Conservation (phyloP, 2,797 vertebrate species). For the Macrochelys suwanniensis region DNA sequence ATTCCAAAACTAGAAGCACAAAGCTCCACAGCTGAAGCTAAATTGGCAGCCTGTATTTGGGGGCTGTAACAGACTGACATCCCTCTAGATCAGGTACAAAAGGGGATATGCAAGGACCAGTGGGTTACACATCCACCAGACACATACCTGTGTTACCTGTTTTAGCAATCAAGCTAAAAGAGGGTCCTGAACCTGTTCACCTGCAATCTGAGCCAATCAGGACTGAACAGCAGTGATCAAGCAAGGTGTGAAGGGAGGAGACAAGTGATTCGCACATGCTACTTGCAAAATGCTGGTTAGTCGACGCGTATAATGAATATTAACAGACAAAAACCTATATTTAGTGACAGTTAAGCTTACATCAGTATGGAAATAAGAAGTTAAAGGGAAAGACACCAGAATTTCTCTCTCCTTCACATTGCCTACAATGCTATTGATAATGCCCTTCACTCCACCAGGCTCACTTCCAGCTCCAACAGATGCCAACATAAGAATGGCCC, state of each 20-base stretch:
- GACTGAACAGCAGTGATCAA: background rate
- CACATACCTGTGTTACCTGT: background rate
- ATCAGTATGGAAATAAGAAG: background rate
- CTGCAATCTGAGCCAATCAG: background rate
- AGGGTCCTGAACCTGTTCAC: background rate
- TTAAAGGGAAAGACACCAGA: background rate
- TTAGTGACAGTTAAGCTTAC: background rate
- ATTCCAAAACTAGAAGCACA: rapidly evolving
- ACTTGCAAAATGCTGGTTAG: background rate
- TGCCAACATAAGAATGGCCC: background rate
- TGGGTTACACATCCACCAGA: background rate
- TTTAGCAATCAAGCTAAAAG: background rate
- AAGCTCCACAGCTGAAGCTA: background rate
- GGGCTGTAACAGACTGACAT: background rate
- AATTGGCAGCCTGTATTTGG: background rate
- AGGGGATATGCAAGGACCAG: background rate
- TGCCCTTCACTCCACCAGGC: background rate
- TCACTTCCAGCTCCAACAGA: background rate
- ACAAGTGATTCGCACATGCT: background rate
- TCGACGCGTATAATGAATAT: background rate
- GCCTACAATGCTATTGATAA: background rate
- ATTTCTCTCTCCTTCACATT: background rate
- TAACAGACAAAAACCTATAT: background rate
- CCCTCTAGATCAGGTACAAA: background rate
- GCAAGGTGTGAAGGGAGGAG: background rate